Conservation (phyloP, 1,140 invertebrate species). For the Macrostomum lignano region DNA sequence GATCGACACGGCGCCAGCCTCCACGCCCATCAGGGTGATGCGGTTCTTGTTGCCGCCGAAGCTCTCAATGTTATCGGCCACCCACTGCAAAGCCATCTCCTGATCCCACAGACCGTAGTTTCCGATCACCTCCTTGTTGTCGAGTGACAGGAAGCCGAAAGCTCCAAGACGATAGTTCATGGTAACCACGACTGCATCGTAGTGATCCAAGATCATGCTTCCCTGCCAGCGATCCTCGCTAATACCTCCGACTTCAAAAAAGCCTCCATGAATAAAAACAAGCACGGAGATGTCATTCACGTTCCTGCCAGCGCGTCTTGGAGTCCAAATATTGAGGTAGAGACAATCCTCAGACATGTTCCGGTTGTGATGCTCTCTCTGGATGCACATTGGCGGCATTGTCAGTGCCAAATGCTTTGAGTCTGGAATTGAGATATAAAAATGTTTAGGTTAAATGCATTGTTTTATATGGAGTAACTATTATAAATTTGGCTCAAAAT, state of each 20-base stretch:
- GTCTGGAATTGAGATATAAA: too few relatives aligned
- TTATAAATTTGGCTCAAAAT: too few relatives aligned
- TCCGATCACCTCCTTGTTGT: slow-evolving; percentile 14
- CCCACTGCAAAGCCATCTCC: slow-evolving; percentile 56
- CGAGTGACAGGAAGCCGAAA: slow-evolving; percentile 44
- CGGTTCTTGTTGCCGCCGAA: slow-evolving; percentile 12
- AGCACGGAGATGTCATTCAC: slow-evolving; percentile 9
- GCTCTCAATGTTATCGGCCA: slow-evolving; percentile 12
- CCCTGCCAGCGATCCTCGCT: slow-evolving; percentile 13
- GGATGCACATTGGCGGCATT: too few relatives aligned
- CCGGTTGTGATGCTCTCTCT: too few relatives aligned
- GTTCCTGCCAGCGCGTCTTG: too few relatives aligned
- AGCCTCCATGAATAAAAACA: slow-evolving; percentile 13
- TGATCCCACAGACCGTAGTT: slow-evolving; percentile 46
- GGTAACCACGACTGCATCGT: slow-evolving; percentile 55
- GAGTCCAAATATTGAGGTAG: too few relatives aligned
- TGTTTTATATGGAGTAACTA: too few relatives aligned
- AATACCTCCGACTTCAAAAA: slow-evolving; percentile 9
- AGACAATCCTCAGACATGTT: too few relatives aligned
- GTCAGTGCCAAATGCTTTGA: too few relatives aligned
- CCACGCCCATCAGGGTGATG: slow-evolving; percentile 14
- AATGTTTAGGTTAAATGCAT: too few relatives aligned
- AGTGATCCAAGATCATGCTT: too few relatives aligned
- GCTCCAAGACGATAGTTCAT: slow-evolving; percentile 63
- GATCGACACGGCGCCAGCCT: slow-evolving; percentile 10